Percentiles rank a stretch among this genome's conserved stretches.
Evolutionary conservation across 2,113 vertebrate species (phyloP).

Genomic region (Gavia stellata): DNA sequence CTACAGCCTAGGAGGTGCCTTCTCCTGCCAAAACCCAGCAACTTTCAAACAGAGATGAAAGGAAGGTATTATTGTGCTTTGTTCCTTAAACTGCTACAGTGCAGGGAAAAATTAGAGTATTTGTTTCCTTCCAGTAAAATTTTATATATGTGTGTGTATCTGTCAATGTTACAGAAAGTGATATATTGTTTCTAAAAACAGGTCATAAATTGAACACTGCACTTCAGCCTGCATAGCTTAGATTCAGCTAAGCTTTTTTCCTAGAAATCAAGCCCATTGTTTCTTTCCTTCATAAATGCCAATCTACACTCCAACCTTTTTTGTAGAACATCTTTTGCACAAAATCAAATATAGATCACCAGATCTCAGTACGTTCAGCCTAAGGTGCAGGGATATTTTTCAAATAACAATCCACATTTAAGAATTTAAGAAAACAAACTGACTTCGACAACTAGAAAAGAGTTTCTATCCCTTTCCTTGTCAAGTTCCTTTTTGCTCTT

Average conservation of each 20-base stretch:
- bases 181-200: constrained; percentile 4
- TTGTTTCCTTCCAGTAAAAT: constrained; percentile 9
- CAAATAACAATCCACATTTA: not conserved
- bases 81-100: not conserved
- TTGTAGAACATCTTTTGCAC: not conserved
- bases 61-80: not conserved
- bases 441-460: not conserved
- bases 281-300: not conserved
- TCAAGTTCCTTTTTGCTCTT: not conserved
- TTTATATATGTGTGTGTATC: not conserved
- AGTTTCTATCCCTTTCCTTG: not conserved
- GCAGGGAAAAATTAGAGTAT: not conserved
- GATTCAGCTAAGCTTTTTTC: not conserved
- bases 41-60: not conserved
- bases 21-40: not conserved
- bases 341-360: not conserved
- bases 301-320: not conserved
- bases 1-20: not conserved
- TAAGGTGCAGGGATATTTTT: not conserved
- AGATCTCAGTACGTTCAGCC: not conserved
- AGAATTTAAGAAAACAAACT: not conserved
- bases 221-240: not conserved
- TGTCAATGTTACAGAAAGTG: not conserved
- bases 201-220: not conserved
- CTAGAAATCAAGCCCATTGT: constrained; percentile 8